Base-by-base conservation (phyloP, 2,113 vertebrate species). In the Mobula birostris region DNA sequence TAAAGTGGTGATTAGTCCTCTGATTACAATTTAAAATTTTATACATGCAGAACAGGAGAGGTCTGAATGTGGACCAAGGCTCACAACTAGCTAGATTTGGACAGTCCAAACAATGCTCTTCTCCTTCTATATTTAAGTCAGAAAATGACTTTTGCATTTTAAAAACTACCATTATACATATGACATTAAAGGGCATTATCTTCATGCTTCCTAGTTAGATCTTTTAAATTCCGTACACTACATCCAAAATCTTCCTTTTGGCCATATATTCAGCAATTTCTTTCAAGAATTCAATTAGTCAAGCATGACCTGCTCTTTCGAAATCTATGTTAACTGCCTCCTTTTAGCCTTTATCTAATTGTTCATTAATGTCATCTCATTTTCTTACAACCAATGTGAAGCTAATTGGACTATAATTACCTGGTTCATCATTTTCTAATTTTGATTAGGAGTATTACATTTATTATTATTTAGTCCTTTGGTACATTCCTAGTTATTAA, bases 371-470 rank as follows among this genome's bases (percentile, higher is more conserved):
- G 85, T 68, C 85, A 66, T 66, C n/a, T n/a, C n/a, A 90, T 66
- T 66, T 36, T 90, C 61, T 66, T 90, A 19, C n/a, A 17, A 90
- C 61, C 29, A 90, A 87, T 63, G 58, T 87, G 83, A 87, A n/a
- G 83, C 83, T 87, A 90, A 90, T 90, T 90, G 85, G 29, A 32
- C n/a, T 68, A 36, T 68, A 90, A 90, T 68, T 90, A 90, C 85
- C 15, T 66, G 83, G 85, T 90, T 90, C 66, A 90, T 90, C 85
- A 90, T 61, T 66, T 90, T 66, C 85, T 36, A n/a, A 66, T 88
- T 88, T 88, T 88, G 85, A 66, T 88, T 88, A 32, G 58, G 85
- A 32, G 61, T 66, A 68, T 90, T 32, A 90, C 19, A 90, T 90
- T 19, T n/a, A 66, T 90, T 63, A 90, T 66, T n/a, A 14, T 68